Evolutionary conservation across 2,113 vertebrate species (phyloP), one percentile per base, ranked within the genome.

Genomic region (Acanthochromis polyacanthus): DNA sequence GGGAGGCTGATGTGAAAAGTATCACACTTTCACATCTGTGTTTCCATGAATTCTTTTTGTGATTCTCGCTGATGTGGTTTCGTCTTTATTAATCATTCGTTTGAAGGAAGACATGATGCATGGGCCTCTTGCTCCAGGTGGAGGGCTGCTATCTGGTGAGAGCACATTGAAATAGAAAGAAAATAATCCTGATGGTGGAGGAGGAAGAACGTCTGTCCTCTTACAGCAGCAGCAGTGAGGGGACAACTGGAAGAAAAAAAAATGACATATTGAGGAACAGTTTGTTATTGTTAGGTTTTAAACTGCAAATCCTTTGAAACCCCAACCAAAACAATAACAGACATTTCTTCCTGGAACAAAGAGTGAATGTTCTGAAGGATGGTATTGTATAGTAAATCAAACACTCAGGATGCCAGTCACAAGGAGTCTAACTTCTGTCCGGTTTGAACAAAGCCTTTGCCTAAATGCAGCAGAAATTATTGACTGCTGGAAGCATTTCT

Each of bases 261-360:
- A 70, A 78, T 81, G 71, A 79, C 71, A 83, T 25, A 63, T 58
- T 68, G 28, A 55, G 30, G 70, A 66, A 61, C 57, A n/a, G 38
- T 67, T 63, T 79, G 23, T 75, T 83, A 83, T 80, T 90, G 62
- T 89, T 84, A 86, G 58, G 60, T 62, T 83, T 70, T 48, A 71
- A 75, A 67, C 55, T 79, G 60, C 53, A 81, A 85, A 75, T 83
- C 78, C 78, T 94, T 93, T 93, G 82, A 94, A 90, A 90, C 53
- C 38, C 50, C 78, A 67, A 72, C 5, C 64, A 88, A 92, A 93
- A 95, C 92, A 93, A 93, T 91, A 93, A 94, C 93, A 94, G 87
- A 92, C 91, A 90, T 92, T 90, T 79, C 89, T 90, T 78, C 62
- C 9, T 30, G 48, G 50, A 88, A 94, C 93, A 94, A 94, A 91